phyloP scores from a whole-genome alignment of 2,888 invertebrate species.

The Crematogaster levior region DNA sequence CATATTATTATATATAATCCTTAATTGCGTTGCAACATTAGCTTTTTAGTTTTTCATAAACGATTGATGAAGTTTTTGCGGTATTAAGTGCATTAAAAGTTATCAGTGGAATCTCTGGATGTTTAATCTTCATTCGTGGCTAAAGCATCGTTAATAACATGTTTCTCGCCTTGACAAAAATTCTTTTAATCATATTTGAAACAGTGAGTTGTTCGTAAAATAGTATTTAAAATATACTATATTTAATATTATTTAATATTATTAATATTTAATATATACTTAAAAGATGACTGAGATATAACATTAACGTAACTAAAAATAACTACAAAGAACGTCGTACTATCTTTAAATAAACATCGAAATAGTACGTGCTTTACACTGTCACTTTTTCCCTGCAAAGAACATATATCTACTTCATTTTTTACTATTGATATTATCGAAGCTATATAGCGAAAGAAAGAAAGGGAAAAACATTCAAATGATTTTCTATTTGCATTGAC shows the following conservation, averaged over 20 bases:
- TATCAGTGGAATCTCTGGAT: slow-evolving; percentile 21
- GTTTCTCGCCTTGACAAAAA: background rate
- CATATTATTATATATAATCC: background rate
- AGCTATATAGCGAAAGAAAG: background rate
- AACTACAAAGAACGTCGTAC: background rate
- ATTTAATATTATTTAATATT: background rate
- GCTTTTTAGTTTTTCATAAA: background rate
- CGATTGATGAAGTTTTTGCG: background rate
- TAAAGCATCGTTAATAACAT: slow-evolving; percentile 25
- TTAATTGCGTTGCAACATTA: background rate
- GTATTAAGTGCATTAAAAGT: slow-evolving; percentile 5
- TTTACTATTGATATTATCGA: background rate
- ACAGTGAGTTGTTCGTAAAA: background rate
- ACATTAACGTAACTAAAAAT: background rate
- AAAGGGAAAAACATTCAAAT: background rate
- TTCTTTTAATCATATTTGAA: slow-evolving; percentile 8
- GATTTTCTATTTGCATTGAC: background rate
- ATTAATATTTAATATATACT: background rate
- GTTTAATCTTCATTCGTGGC: slow-evolving; percentile 1
- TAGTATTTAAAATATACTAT: background rate
- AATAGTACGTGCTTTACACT: background rate
- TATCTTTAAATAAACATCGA: slow-evolving; percentile 4
- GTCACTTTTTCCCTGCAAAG: background rate
- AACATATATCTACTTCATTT: background rate
- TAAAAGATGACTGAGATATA: background rate